Conservation (phyloP, 2,888 invertebrate genomes). For the Dusona sp. region DNA sequence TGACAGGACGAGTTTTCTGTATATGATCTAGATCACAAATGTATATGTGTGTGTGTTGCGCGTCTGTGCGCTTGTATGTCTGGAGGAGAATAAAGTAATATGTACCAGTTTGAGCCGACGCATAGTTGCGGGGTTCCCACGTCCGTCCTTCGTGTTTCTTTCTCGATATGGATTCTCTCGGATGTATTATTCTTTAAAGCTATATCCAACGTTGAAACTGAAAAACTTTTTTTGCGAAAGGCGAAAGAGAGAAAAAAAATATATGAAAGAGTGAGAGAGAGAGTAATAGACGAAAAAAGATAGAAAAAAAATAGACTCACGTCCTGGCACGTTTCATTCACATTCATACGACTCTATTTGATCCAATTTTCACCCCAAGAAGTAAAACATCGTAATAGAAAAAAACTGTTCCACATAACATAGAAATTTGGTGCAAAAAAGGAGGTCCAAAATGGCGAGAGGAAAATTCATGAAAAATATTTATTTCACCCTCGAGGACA, state of each 20-base stretch:
- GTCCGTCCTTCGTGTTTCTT: constrained; percentile 60
- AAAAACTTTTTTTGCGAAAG: constrained; percentile 50
- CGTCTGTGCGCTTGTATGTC: not conserved
- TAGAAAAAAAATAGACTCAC: constrained; percentile 37
- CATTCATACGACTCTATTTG: constrained; percentile 56
- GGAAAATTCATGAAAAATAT: not conserved
- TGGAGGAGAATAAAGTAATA: constrained; percentile 7
- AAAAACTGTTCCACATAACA: not conserved
- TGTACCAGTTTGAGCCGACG: constrained; percentile 53
- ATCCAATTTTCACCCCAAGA: constrained; percentile 53
- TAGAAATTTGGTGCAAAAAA: not conserved
- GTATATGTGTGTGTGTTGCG: not conserved
- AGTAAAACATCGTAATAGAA: constrained; percentile 37
- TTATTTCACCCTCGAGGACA: not conserved
- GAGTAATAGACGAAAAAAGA: constrained; percentile 1
- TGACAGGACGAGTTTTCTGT: constrained; percentile 30
- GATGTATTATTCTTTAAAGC: constrained; percentile 6
- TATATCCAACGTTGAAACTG: constrained; percentile 15
- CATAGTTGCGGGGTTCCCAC: constrained; percentile 61
- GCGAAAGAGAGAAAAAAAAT: not conserved
- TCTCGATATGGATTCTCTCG: constrained; percentile 46
- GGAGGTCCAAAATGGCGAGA: not conserved
- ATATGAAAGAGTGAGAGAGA: constrained; percentile 13
- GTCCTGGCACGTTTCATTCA: constrained; percentile 52
- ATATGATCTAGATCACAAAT: constrained; percentile 6